Percentiles rank a stretch among this genome's conserved stretches.
Evolutionary conservation across 2,113 vertebrate species (phyloP).

Genomic region (Coptodon rendalli): DNA sequence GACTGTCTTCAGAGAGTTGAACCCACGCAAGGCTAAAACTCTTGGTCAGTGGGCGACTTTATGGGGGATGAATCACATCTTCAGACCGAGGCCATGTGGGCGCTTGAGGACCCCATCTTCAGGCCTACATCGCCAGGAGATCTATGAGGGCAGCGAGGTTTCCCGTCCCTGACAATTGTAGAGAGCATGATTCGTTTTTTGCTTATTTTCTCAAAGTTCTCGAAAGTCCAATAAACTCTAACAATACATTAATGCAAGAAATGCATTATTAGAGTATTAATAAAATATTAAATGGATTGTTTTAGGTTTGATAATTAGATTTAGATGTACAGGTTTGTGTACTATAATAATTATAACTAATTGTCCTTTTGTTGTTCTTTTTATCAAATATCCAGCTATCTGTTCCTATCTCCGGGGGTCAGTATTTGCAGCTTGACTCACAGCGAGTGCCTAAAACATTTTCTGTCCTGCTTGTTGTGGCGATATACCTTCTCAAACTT

Average conservation of each 20-base stretch:
- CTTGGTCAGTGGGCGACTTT: neutral
- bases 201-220: neutral
- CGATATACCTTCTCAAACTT: neutral
- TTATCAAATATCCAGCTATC: neutral
- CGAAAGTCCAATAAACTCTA: neutral
- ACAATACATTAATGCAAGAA: neutral
- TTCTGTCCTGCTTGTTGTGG: neutral
- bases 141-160: neutral
- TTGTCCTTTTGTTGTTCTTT: neutral
- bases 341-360: neutral
- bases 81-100: neutral
- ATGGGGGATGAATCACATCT: neutral
- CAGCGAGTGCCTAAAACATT: neutral
- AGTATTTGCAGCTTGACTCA: neutral
- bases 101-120: neutral
- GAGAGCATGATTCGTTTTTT: neutral
- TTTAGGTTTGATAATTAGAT: neutral
- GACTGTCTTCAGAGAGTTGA: neutral
- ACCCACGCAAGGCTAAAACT: neutral
- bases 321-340: neutral
- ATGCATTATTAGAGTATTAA: neutral
- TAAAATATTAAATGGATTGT: neutral
- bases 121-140: neutral
- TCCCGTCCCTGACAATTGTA: neutral
- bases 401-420: neutral